Evolutionary conservation across 2,797 vertebrate genomes (phyloP).

Genomic region (Lagorchestes hirsutus): DNA sequence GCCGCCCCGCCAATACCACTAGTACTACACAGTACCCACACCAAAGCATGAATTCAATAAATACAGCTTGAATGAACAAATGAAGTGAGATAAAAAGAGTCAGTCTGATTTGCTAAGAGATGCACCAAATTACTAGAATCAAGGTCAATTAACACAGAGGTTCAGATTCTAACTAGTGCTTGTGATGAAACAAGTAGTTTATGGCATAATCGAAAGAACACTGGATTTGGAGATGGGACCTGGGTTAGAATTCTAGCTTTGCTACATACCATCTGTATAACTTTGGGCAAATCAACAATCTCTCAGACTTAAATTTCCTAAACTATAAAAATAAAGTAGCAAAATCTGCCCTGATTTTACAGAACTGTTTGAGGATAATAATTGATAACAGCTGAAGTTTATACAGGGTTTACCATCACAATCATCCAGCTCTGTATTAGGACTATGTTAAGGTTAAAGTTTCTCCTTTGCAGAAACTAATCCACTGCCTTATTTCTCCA

Average conservation of each 20-base stretch:
- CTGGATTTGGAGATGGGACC: background rate
- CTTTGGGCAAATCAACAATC: background rate
- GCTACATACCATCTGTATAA: background rate
- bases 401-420: background rate
- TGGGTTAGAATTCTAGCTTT: background rate
- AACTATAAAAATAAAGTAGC: background rate
- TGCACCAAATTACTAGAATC: slow-evolving; percentile 9
- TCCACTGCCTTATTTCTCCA: slow-evolving; percentile 19
- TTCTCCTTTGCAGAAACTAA: background rate
- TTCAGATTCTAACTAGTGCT: slow-evolving; percentile 47
- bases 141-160: slow-evolving; percentile 19
- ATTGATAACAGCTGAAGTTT: background rate
- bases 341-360: background rate
- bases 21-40: background rate
- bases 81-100: background rate
- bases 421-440: background rate
- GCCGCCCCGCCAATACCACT: background rate
- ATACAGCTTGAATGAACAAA: slow-evolving; percentile 14
- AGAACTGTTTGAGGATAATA: background rate
- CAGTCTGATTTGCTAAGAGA: slow-evolving; percentile 4
- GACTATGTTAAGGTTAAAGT: background rate
- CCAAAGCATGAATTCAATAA: background rate
- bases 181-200: background rate
- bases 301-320: background rate
- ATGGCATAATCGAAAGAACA: background rate